These are phyloP conservation scores for Schizaphis graminum DNA, from an alignment of 2,888 invertebrate genomes.

Conservation along the genomic window DNA sequence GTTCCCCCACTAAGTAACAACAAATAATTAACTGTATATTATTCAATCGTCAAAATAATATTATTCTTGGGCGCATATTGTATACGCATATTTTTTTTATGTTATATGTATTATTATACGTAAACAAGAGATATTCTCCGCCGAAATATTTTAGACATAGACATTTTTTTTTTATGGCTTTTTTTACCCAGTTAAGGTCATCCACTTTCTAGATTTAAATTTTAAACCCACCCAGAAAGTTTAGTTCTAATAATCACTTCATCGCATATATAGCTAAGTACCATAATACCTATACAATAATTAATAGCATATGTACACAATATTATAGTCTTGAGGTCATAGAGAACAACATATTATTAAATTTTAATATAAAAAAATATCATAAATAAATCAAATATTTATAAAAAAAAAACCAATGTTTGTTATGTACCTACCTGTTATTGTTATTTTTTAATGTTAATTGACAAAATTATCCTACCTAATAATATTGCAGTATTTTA, in stretches of 20 bases:
- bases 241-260: not conserved
- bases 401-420: no score
- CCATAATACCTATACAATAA: not conserved
- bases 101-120: not conserved
- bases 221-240: not conserved
- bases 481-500: not conserved
- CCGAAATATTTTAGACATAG: not conserved
- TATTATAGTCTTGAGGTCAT: not conserved
- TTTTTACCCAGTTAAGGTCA: not conserved
- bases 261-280: not conserved
- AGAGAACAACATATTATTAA: not conserved
- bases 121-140: accelerated
- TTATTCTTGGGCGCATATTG: not conserved
- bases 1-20: not conserved
- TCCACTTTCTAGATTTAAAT: not conserved
- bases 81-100: not conserved
- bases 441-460: not conserved
- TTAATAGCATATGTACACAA: not conserved
- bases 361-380: not conserved
- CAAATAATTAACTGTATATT: not conserved
- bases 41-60: not conserved
- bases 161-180: not conserved
- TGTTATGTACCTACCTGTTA: not conserved
- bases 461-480: not conserved
- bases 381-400: not conserved